Percentiles rank a stretch among this genome's conserved stretches.
phyloP scores from a whole-genome alignment of 2,888 invertebrate genomes.

The Tricholauxania praeusta region DNA sequence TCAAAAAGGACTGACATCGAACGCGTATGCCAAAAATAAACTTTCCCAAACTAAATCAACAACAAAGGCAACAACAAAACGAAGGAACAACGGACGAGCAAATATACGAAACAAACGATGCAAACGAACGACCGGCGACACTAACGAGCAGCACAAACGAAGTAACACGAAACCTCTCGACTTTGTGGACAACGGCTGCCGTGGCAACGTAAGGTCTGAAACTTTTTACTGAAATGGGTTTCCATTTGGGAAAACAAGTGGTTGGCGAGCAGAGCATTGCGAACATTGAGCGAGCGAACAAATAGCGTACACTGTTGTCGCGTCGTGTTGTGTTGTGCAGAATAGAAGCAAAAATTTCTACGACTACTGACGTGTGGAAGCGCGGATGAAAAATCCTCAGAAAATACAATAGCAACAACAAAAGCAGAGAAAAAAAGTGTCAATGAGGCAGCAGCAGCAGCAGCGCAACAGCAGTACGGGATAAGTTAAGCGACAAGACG shows the following conservation, averaged over 20 bases:
- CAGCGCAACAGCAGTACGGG: not conserved
- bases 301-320: constrained; percentile 7
- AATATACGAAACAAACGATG: not conserved
- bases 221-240: constrained; percentile 11
- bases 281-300: constrained; percentile 45
- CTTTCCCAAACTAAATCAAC: not conserved
- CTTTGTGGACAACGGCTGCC: too few relatives aligned
- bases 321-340: not conserved
- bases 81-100: constrained; percentile 18
- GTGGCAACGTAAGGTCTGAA: constrained; percentile 31
- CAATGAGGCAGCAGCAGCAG: constrained; percentile 4
- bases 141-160: constrained; percentile 16
- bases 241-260: constrained; percentile 61
- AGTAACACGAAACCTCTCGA: not conserved
- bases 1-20: constrained; percentile 13
- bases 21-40: constrained; percentile 37
- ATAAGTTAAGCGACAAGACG: not conserved
- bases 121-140: constrained; percentile 15
- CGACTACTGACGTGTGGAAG: constrained; percentile 25
- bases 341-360: constrained; percentile 42
- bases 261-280: constrained; percentile 50
- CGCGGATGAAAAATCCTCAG: constrained; percentile 18
- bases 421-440: constrained; percentile 28
- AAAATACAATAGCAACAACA: not conserved
- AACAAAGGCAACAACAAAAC: not conserved